phyloP scores from a whole-genome alignment of 1,140 invertebrate genomes.

The Lamellibrachia luymesi region DNA sequence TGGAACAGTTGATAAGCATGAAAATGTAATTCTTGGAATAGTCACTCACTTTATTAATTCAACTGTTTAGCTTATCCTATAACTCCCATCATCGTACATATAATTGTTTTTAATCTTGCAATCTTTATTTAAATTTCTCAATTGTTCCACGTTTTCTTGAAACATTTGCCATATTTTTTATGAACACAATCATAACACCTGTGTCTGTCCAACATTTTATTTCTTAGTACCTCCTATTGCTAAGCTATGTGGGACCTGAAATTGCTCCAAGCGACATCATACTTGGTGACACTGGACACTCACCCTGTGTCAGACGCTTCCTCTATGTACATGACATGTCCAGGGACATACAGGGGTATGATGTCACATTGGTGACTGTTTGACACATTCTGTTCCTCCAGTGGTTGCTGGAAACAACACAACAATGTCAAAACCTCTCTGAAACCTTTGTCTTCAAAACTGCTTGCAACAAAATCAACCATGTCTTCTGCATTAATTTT shows the following conservation, averaged over 20 bases:
- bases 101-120: too few species aligned
- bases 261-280: neutral
- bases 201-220: neutral
- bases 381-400: neutral
- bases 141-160: neutral
- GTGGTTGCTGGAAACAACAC: neutral
- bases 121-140: too few species aligned
- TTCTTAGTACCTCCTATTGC: neutral
- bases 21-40: too few species aligned
- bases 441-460: neutral
- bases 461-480: neutral
- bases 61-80: too few species aligned
- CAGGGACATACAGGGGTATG: conserved; percentile 9
- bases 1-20: too few species aligned
- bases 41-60: too few species aligned
- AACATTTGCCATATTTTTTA: neutral
- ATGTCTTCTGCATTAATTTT: neutral
- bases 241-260: too few species aligned
- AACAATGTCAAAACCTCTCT: neutral
- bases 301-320: neutral
- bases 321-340: conserved; percentile 16
- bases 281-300: neutral
- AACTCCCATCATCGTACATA: too few species aligned
- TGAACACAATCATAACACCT: neutral
- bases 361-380: neutral